phyloP scores from a whole-genome alignment of 2,797 vertebrate species.

The Neoniphon sammara region DNA sequence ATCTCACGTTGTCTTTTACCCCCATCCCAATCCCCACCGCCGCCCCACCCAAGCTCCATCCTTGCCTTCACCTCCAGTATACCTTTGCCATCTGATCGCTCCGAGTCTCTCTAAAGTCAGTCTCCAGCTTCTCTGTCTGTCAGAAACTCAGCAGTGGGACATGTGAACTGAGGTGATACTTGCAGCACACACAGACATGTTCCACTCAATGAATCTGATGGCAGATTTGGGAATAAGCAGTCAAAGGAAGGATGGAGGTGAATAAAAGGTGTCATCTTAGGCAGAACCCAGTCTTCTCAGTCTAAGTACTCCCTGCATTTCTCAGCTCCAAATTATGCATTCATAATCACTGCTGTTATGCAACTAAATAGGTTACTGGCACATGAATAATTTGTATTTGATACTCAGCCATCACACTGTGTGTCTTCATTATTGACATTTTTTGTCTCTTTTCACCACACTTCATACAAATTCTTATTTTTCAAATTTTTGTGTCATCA shows the following conservation, averaged over 20 bases:
- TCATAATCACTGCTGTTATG: slow-evolving; percentile 74
- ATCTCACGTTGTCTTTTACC: neutral
- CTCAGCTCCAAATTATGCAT: slow-evolving; percentile 74
- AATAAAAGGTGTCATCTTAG: slow-evolving; percentile 49
- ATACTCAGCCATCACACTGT: slow-evolving; percentile 55
- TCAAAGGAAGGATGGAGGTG: slow-evolving; percentile 35
- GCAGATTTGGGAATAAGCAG: slow-evolving; percentile 30
- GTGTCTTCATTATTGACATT: slow-evolving; percentile 46
- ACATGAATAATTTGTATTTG: slow-evolving; percentile 79
- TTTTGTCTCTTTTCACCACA: slow-evolving; percentile 36
- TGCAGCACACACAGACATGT: slow-evolving; percentile 7
- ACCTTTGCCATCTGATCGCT: neutral
- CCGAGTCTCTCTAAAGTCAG: neutral
- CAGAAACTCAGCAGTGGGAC: slow-evolving; percentile 7
- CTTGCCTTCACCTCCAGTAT: neutral
- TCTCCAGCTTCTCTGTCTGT: neutral
- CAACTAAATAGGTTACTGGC: slow-evolving; percentile 79
- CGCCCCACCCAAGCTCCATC: no score
- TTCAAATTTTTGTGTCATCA: neutral
- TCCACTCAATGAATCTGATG: slow-evolving; percentile 32
- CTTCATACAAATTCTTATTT: slow-evolving; percentile 14
- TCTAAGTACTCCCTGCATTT: slow-evolving; percentile 68
- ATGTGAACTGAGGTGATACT: slow-evolving; percentile 9
- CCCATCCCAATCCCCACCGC: no score
- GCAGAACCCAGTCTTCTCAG: slow-evolving; percentile 36